Evolutionary conservation across 2,888 invertebrate species (phyloP), one percentile per base, ranked within the genome.

Genomic region (Rosalia funebris): DNA sequence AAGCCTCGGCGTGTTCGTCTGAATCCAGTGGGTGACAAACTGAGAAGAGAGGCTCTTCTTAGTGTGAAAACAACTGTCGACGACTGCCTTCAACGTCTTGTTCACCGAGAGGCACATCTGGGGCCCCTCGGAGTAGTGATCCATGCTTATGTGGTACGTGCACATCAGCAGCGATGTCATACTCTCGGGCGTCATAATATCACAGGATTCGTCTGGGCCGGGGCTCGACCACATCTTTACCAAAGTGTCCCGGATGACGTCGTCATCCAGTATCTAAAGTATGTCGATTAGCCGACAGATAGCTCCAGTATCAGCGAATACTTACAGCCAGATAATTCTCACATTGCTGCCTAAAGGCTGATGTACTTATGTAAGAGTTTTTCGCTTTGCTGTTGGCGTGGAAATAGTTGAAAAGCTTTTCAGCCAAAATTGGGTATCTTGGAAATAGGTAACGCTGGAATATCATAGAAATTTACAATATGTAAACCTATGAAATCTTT

Each of bases 1-100:
- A 37, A 93, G 83, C 39, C 93, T 84, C 36, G 91, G 91, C 61
- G 91, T 89, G 82, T 95, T 89, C 65, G 89, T 87, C 72, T 88
- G 87, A 16, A 94, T 84, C 94, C 94, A 95, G 77, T 93, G 91
- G 50, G 89, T 87, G 59, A 93, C 89, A 77, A 88, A 94, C 60
- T 89, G 89, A 15, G 88, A 83, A 48, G 91, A 91, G 68, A 94
- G 85, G 45, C 84, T 84, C 60, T 88, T 87, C 79, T 92, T 92
- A 19, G 88, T 88, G 79, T 93, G 91, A 82, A 93, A 94, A 77
- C 93, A 93, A 12, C 93, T 90, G 70, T 88, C 87, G 48, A 90
- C 87, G 31, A 93, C 90, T 1, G 92, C 86, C 45, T 87, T 83
- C 48, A 93, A 82, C 0, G 92, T 91, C 69, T 88, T 87, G 75